Conservation (phyloP, 2,113 vertebrate genomes). For the Mionectes macconnelli region DNA sequence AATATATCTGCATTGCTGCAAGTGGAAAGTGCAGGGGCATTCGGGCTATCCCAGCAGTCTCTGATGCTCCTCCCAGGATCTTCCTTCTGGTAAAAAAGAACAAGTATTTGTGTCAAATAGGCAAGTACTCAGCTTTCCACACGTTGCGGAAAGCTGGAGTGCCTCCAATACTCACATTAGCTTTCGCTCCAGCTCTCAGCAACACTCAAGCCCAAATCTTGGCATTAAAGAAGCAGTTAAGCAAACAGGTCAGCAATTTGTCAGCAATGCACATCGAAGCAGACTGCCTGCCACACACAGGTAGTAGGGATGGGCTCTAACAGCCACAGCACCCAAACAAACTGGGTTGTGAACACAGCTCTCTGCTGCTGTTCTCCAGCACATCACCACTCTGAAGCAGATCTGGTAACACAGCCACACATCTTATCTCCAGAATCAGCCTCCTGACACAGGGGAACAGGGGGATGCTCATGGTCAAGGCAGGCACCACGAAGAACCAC, state of each 20-base stretch:
- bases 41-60: conserved; percentile 82
- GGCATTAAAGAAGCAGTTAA: background rate
- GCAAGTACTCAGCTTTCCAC: background rate
- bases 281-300: background rate
- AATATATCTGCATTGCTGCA: conserved; percentile 96
- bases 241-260: background rate
- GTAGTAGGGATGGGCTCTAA: background rate
- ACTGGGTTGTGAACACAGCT: background rate
- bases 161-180: conserved; percentile 25
- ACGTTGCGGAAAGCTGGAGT: background rate
- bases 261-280: background rate
- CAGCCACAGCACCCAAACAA: background rate
- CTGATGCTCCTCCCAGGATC: conserved; percentile 79
- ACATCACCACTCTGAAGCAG: background rate
- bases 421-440: background rate
- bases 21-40: conserved; percentile 87
- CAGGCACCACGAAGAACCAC: background rate
- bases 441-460: background rate
- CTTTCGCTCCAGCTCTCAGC: background rate
- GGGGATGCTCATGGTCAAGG: background rate
- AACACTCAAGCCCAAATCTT: background rate
- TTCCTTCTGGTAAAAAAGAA: conserved; percentile 79
- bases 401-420: background rate
- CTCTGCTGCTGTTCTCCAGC: background rate
- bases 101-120: background rate